Conservation (phyloP, 2,888 invertebrate genomes). For the Apamea epomidion region DNA sequence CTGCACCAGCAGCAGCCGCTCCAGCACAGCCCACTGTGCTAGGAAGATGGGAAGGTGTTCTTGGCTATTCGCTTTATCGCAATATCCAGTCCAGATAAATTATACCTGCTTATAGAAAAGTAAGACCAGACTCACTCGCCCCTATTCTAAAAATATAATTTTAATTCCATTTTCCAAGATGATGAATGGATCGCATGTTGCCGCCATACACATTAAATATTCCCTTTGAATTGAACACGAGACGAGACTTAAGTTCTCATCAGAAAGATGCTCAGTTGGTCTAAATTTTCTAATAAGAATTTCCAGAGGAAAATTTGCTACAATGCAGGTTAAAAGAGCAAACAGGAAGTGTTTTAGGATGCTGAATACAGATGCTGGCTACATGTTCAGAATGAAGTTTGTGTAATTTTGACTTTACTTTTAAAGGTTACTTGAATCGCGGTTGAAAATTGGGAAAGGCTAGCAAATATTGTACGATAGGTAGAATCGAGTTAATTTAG, state of each 20-base stretch:
- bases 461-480: background rate
- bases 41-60: too few relatives aligned
- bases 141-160: slow-evolving; percentile 22
- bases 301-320: slow-evolving; percentile 38
- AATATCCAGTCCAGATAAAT: background rate
- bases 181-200: slow-evolving; percentile 61
- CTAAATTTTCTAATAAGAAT: slow-evolving; percentile 52
- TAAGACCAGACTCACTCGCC: background rate
- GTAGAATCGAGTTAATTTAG: background rate
- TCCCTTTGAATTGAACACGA: slow-evolving; percentile 50
- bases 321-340: slow-evolving; percentile 26
- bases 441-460: background rate
- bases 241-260: slow-evolving; percentile 27
- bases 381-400: background rate
- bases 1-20: too few relatives aligned
- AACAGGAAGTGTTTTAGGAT: slow-evolving; percentile 19
- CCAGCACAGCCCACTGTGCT: too few relatives aligned
- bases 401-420: background rate
- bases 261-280: slow-evolving; percentile 29
- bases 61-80: background rate
- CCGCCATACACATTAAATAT: slow-evolving; percentile 43
- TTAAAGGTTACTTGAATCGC: background rate
- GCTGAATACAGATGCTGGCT: slow-evolving; percentile 3
- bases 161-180: slow-evolving; percentile 39
- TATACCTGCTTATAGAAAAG: background rate